Base-by-base conservation (phyloP, 2,113 vertebrate species). In the Oreochromis aureus region DNA sequence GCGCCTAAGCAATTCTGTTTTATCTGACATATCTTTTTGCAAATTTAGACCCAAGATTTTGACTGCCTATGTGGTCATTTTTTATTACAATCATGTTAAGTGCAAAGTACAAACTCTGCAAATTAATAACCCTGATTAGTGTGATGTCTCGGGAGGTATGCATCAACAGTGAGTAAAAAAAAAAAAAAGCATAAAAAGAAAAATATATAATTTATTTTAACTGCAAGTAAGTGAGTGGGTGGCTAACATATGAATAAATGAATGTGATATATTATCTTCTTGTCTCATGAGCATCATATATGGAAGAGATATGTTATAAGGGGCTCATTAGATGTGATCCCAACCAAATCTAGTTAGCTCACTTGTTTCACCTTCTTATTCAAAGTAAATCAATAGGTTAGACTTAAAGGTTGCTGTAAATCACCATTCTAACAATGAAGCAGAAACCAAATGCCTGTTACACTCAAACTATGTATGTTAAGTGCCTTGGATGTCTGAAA, bases 351-450 rank as follows among this genome's bases (percentile, higher is more conserved):
- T 15, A 5, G 10, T 61, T 32, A 24, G n/a, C 85, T 82, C 82
- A 46, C 46, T 44, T 13, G 3, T 84, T 87, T 86, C 71, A 84
- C 48, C 27, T 63, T 66, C 44, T 83, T 84, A 83, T 91, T 86
- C 85, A 92, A 82, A 85, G 24, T 85, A 85, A 88, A 90, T 87
- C 24, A 89, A 36, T 34, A 71, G 36, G 82, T 76, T 88, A 86
- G 41, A 82, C 81, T 87, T 53, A 79, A 84, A 84, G 76, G 89
- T 91, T 80, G 24, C 81, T 80, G 44, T 73, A 36, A 53, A 82
- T 83, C 55, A 24, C 63, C 76, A 9, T 46, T 88, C 86, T 11
- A 61, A 69, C 71, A 46, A 71, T 53, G 54, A 80, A 54, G 81
- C 7, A 46, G 41, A 91, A 69, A 66, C 24, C n/a, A 18, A 78